Conservation (phyloP, 2,797 vertebrate species). For the Parotocinclus haroldoi region DNA sequence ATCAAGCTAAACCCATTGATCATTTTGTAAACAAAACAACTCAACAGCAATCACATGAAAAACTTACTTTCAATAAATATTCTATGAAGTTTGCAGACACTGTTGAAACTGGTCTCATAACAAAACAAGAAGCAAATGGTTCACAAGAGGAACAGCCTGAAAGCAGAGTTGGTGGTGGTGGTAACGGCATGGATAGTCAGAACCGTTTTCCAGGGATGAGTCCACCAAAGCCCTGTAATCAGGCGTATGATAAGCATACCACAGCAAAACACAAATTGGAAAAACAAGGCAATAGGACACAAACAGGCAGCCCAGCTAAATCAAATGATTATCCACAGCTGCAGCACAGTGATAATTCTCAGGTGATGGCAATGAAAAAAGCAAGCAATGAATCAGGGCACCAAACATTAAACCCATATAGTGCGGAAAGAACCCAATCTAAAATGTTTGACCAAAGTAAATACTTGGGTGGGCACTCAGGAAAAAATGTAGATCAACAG, state of each 20-base stretch:
- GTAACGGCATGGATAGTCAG: neutral
- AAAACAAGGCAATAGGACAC: neutral
- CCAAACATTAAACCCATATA: conserved; percentile 1
- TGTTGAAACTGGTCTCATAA: neutral
- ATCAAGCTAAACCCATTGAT: conserved; percentile 15
- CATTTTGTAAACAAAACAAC: conserved; percentile 6
- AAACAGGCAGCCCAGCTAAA: neutral
- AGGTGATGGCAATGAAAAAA: neutral
- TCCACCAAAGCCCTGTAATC: neutral
- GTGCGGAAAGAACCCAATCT: neutral
- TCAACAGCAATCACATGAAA: neutral
- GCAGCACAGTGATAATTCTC: neutral
- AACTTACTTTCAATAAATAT: too few species aligned
- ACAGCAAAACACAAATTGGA: conserved; percentile 1
- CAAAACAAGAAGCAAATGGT: conserved; percentile 11
- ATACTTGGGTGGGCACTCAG: conserved; percentile 1
- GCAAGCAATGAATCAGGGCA: conserved; percentile 13
- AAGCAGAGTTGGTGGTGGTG: neutral
- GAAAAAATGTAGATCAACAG: conserved; percentile 3
- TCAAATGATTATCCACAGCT: neutral
- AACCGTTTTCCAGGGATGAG: neutral
- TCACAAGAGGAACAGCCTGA: neutral
- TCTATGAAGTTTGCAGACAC: conserved; percentile 1
- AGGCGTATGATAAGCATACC: neutral
- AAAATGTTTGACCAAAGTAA: conserved; percentile 3